These are phyloP conservation scores for Eupithecia vulgata DNA, from an alignment of 2,888 invertebrate species.

Conservation along the genomic window DNA sequence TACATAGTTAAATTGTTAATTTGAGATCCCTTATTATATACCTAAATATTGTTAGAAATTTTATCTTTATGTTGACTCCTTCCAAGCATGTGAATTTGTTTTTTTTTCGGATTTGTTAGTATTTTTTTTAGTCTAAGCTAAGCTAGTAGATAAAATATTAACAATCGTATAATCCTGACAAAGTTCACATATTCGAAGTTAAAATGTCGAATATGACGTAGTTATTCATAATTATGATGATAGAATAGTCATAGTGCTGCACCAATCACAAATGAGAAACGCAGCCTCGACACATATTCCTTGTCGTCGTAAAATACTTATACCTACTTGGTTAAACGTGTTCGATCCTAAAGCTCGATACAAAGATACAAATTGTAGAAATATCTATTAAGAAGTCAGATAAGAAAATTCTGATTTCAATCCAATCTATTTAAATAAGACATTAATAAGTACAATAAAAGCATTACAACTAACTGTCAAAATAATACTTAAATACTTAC, in stretches of 20 bases:
- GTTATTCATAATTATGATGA: slow-evolving; percentile 40
- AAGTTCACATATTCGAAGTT: slow-evolving; percentile 5
- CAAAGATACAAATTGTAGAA: slow-evolving; percentile 2
- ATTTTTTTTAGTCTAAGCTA: background rate
- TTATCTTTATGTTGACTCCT: background rate
- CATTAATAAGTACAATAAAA: background rate
- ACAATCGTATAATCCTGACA: slow-evolving; percentile 5
- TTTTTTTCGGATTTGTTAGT: background rate
- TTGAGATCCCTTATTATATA: too few relatives aligned
- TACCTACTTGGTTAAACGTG: slow-evolving; percentile 59
- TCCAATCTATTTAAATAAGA: background rate
- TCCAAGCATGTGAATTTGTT: background rate
- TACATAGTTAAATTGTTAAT: too few relatives aligned
- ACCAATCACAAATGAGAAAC: slow-evolving; percentile 68
- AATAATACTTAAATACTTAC: background rate
- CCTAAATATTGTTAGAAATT: background rate
- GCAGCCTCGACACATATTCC: slow-evolving; percentile 80
- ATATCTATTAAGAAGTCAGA: background rate
- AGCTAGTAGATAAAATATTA: background rate
- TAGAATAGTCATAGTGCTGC: slow-evolving; percentile 51
- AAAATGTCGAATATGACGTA: slow-evolving; percentile 38
- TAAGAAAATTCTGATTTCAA: background rate
- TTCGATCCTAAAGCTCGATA: slow-evolving; percentile 48
- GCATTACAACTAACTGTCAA: background rate
- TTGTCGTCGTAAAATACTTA: slow-evolving; percentile 65